These are phyloP conservation scores for Alethe castanea DNA, from an alignment of 2,113 vertebrate genomes.

Conservation along the genomic window DNA sequence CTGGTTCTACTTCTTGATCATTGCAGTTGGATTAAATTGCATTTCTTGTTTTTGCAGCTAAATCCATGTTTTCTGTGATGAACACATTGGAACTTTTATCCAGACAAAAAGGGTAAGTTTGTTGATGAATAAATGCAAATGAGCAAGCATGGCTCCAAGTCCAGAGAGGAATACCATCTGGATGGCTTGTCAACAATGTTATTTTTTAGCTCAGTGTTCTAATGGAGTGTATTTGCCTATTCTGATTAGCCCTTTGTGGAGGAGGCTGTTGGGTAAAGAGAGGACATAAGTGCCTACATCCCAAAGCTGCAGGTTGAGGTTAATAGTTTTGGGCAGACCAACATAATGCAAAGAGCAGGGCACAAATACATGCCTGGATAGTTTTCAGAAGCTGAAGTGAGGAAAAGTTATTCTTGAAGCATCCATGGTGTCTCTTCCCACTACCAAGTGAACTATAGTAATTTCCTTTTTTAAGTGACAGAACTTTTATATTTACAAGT, in stretches of 20 bases:
- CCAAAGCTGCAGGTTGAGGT: neutral
- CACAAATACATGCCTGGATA: neutral
- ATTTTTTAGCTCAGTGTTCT: neutral
- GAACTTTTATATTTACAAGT: neutral
- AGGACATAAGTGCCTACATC: neutral
- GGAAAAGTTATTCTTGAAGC: conserved; percentile 23
- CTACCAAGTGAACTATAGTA: neutral
- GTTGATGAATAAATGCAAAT: neutral
- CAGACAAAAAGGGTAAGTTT: conserved; percentile 77
- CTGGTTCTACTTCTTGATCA: neutral
- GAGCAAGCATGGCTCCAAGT: neutral
- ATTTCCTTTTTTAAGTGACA: neutral
- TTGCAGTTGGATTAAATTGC: neutral
- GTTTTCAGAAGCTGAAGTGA: neutral
- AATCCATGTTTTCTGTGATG: conserved; percentile 69
- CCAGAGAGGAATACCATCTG: neutral
- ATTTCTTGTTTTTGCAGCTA: conserved; percentile 65
- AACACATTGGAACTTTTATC: conserved; percentile 77
- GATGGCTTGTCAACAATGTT: neutral
- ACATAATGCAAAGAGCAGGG: neutral
- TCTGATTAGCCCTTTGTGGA: neutral
- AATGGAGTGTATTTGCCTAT: neutral
- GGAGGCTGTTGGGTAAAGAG: neutral
- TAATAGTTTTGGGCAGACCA: neutral
- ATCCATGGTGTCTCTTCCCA: neutral